Base-by-base conservation (phyloP, 2,113 vertebrate species). In the Hucho hucho region DNA sequence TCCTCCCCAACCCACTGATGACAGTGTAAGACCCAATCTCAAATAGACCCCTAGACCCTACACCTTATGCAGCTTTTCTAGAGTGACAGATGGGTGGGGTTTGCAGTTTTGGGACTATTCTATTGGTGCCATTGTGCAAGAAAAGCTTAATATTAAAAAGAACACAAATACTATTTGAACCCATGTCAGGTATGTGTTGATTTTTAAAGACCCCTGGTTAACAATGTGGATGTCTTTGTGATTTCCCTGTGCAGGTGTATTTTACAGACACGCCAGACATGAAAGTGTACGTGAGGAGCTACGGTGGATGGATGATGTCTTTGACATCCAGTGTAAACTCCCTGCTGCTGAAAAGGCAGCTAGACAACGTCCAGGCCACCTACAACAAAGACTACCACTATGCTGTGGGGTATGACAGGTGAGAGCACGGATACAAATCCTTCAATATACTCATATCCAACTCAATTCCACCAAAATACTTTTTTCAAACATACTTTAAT, bases 401-500 rank as follows among this genome's bases (percentile, higher is more conserved):
- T 11, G 77, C 75, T 11, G 90, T 69, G 14, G 89, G 83, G 64
- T 94, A 93, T 32, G 85, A 94, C 89, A 93, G 93, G 93, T 94
- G 71, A 77, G 65, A 29, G 1, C 13, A 58, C 49, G 6, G 61
- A 43, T 74, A 4, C 18, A 20, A 20, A 26, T 74, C 18, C 14
- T 56, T 43, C 4, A 32, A 14, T 6, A 29, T 43, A 37, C 37
- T 37, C 37, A 37, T 6, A 37, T 2, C 1, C 13, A 9, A 28
- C 18, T 3, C 5, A 37, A 7, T 24, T 24, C 20, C 20, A 22
- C 20, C 18, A 43, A 29, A 68, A 68, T 43, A 22, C 32, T 43
- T 7, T 7, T 56, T 7, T 22, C 20, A 63, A n/a, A 13, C 16
- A 14, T 65, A 13, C 64, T 65, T 26, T 14, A 28, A 65, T 16